phyloP scores from a whole-genome alignment of 92 coral and sea anemone genomes.

The Epizoanthus stellaris region DNA sequence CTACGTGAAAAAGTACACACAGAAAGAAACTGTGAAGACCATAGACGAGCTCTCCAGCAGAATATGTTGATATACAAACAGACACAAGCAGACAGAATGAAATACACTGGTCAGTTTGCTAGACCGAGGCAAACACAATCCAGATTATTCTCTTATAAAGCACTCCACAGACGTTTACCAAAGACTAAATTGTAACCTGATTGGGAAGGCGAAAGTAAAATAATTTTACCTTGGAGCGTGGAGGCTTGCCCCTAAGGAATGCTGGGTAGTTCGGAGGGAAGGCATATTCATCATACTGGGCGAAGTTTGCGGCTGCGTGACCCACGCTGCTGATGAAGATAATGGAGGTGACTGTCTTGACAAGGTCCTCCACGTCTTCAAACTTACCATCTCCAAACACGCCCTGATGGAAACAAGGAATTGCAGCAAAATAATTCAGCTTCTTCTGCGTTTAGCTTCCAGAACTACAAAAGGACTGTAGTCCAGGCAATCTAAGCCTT shows the following conservation, averaged over 20 bases:
- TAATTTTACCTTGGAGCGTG: slow-evolving; percentile 78
- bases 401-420: slow-evolving; percentile 58
- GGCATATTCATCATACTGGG: slow-evolving; percentile 97
- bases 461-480: too few species aligned
- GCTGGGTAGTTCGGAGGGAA: slow-evolving; percentile 98
- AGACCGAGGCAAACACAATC: too few species aligned
- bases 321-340: slow-evolving; percentile 96
- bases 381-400: slow-evolving; percentile 93
- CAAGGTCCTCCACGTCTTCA: slow-evolving; percentile 78
- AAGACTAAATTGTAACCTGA: neutral
- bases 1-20: neutral
- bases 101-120: too few species aligned
- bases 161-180: neutral
- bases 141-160: neutral
- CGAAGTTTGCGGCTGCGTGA: slow-evolving; percentile 95
- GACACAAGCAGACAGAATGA: too few species aligned
- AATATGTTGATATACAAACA: too few species aligned
- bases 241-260: slow-evolving; percentile 92
- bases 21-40: too few species aligned
- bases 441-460: too few species aligned
- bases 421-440: too few species aligned
- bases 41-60: too few species aligned
- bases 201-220: neutral
- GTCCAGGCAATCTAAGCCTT: too few species aligned
- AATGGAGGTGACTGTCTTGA: slow-evolving; percentile 77